Conservation (phyloP, 2,113 vertebrate species). For the Bos taurus region DNA sequence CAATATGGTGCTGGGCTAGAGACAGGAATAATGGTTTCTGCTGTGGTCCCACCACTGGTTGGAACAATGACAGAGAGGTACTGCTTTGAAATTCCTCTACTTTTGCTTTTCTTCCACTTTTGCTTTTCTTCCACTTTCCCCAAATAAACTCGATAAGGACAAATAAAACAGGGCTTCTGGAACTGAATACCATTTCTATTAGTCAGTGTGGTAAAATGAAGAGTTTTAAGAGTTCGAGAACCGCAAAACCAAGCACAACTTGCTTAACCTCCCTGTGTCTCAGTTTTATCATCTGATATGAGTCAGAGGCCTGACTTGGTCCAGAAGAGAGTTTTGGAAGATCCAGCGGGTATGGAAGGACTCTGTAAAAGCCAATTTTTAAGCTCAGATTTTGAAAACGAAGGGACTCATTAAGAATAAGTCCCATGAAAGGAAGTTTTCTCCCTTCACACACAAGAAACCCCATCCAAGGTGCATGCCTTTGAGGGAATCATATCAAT, state of each 20-base stretch:
- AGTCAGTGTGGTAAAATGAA: neutral
- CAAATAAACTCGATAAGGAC: neutral
- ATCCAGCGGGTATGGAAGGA: neutral
- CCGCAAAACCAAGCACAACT: neutral
- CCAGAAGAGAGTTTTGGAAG: neutral
- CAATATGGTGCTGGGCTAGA: neutral
- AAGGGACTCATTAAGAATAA: neutral
- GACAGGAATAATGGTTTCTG: neutral
- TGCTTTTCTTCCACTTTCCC: neutral
- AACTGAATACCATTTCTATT: neutral
- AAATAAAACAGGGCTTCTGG: neutral
- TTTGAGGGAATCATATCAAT: neutral
- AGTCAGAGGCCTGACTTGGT: neutral
- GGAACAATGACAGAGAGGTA: neutral
- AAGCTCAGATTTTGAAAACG: neutral
- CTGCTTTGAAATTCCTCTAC: neutral
- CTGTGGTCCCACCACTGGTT: neutral
- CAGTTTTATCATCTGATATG: neutral
- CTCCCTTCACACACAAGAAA: neutral
- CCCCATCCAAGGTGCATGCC: neutral
- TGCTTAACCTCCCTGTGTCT: neutral
- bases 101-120: neutral
- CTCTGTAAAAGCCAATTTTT: neutral
- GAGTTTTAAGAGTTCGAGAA: neutral
- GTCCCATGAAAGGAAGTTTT: neutral